These are phyloP conservation scores for Carduelis carduelis DNA, from an alignment of 2,797 vertebrate species.

Conservation along the genomic window DNA sequence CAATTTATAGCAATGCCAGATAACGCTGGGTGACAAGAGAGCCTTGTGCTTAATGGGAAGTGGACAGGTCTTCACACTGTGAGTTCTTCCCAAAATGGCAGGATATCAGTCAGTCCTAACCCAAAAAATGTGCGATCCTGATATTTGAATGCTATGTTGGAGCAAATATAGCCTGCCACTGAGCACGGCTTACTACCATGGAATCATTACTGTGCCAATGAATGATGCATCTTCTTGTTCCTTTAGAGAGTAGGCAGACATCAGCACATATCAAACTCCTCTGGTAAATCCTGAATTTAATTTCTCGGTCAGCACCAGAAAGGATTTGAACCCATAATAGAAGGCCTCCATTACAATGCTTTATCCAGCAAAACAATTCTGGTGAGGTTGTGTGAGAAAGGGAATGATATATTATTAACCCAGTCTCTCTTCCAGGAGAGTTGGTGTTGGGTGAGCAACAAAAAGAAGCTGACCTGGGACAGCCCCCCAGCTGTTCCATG, in stretches of 20 bases:
- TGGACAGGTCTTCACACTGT: background rate
- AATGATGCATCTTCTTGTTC: background rate
- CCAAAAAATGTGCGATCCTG: background rate
- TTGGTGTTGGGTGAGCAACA: background rate
- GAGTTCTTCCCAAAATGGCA: background rate
- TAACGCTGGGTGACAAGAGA: background rate
- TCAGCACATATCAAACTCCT: background rate
- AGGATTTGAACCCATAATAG: background rate
- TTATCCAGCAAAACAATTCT: background rate
- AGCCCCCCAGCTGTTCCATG: background rate
- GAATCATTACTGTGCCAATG: background rate
- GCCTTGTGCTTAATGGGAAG: background rate
- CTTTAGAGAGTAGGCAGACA: background rate
- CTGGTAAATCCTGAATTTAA: background rate
- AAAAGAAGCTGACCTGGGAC: background rate
- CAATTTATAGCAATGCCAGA: background rate
- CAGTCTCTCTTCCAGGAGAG: background rate
- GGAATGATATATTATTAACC: background rate
- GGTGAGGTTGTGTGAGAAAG: background rate
- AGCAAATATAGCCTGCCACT: background rate
- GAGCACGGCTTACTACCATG: background rate
- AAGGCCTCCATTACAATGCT: background rate
- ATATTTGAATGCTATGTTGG: background rate
- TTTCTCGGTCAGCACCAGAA: background rate
- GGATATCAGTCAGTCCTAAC: background rate